Evolutionary conservation across 2,888 invertebrate species (phyloP), one percentile per base, ranked within the genome.

Genomic region (Anoplius nigerrimus): DNA sequence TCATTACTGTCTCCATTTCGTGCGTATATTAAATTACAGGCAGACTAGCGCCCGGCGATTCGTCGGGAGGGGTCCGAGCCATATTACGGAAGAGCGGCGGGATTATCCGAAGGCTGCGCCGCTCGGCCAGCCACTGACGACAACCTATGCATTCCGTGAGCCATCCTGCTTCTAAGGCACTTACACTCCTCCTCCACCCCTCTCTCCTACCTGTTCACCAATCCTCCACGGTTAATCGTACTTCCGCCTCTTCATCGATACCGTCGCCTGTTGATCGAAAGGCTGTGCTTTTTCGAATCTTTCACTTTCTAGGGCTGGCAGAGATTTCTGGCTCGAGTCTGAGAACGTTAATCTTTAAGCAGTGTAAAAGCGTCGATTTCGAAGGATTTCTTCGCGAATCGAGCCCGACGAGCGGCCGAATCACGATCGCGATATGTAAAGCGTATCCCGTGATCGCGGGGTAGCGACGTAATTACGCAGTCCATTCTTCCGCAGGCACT

Each of bases 11-110:
- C 84, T 86, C 85, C 85, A 86, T 86, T 87, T 86, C 84, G 85
- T 86, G 84, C 85, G 84, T 86, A 86, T 86, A 88, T 88, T 86
- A 86, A 87, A 88, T 87, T 87, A 85, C 87, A 81, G 82, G 78
- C 66, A 65, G 48, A 69, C 75, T 67, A 70, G 66, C 74, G 76
- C 62, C 71, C 54, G 71, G 62, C 74, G 69, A 76, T 79, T 70
- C 76, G 73, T 54, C 66, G 60, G 42, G 18, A 48, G n/a, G 48
- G 48, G 48, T 48, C 48, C n/a, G 48, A 72, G 77, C 71, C 79
- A 76, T 83, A 80, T 79, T 78, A 77, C 74, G 71, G 72, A 78
- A 78, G 77, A 76, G 75, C 71, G 70, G 74, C 69, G 84, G 34
- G 85, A 85, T 85, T 85, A 85, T 83, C 85, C 80, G 57, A 81